These are phyloP conservation scores for Saccopteryx leptura DNA, from an alignment of 2,113 vertebrate genomes.

Conservation along the genomic window DNA sequence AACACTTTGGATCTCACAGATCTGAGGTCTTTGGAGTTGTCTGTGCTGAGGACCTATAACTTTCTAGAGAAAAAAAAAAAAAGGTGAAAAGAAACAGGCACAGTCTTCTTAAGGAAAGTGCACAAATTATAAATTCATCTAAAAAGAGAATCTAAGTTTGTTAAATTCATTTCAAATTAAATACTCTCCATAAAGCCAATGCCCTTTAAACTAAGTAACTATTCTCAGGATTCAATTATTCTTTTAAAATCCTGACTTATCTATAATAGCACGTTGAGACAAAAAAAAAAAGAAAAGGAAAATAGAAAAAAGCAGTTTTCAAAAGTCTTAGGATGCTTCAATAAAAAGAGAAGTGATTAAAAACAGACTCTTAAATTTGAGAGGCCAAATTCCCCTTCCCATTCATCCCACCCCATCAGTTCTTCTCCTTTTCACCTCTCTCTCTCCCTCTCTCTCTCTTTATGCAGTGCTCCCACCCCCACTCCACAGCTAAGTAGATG, in stretches of 20 bases:
- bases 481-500: conserved; percentile 76
- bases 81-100: conserved; percentile 22
- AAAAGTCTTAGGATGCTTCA: conserved; percentile 86
- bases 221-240: conserved; percentile 60
- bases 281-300: conserved; percentile 38
- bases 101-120: not conserved
- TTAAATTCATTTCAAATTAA: conserved; percentile 72
- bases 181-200: conserved; percentile 62
- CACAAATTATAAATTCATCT: conserved; percentile 64
- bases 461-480: conserved; percentile 59
- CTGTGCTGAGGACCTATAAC: conserved; percentile 64
- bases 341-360: conserved; percentile 87
- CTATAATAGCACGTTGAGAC: conserved; percentile 78
- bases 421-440: conserved; percentile 65
- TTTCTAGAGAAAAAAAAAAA: not conserved
- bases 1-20: conserved; percentile 84
- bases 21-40: conserved; percentile 77
- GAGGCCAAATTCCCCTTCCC: conserved; percentile 78
- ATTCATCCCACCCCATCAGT: not conserved
- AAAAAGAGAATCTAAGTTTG: conserved; percentile 63
- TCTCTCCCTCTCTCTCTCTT: conserved; percentile 67
- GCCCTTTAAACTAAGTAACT: conserved; percentile 60
- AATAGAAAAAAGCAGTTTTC: conserved; percentile 69
- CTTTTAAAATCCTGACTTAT: conserved; percentile 84
- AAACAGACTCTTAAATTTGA: conserved; percentile 89